These are phyloP conservation scores for Megaceryle maxima DNA, from an alignment of 2,113 vertebrate genomes.

Conservation along the genomic window DNA sequence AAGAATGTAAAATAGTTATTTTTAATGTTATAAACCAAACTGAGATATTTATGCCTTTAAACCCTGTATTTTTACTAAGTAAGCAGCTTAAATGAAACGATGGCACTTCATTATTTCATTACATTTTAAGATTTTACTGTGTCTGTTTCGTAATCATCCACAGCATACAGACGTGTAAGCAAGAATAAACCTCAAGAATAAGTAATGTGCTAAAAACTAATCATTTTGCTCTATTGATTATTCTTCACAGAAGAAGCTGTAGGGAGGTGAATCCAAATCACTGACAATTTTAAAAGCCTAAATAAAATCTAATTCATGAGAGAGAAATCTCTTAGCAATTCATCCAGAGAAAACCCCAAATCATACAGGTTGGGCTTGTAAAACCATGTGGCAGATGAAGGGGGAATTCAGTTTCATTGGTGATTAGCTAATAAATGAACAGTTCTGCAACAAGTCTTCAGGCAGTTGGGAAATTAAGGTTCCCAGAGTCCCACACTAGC, in stretches of 20 bases:
- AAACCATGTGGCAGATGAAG: background rate
- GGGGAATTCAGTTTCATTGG: background rate
- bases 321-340: background rate
- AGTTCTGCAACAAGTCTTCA: background rate
- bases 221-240: constrained; percentile 8
- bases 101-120: background rate
- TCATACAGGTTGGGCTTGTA: background rate
- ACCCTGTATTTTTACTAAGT: background rate
- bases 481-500: background rate
- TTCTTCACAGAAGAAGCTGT: background rate
- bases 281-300: background rate
- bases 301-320: background rate
- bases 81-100: background rate
- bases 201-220: background rate
- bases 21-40: background rate
- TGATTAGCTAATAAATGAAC: background rate
- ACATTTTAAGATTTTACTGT: background rate
- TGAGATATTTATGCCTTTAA: background rate
- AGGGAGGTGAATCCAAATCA: constrained; percentile 6
- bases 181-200: background rate
- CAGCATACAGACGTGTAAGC: background rate
- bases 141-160: background rate
- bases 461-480: background rate
- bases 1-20: background rate
- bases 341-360: background rate